Conservation (phyloP, 2,888 invertebrate genomes). For the Molanna angustata region DNA sequence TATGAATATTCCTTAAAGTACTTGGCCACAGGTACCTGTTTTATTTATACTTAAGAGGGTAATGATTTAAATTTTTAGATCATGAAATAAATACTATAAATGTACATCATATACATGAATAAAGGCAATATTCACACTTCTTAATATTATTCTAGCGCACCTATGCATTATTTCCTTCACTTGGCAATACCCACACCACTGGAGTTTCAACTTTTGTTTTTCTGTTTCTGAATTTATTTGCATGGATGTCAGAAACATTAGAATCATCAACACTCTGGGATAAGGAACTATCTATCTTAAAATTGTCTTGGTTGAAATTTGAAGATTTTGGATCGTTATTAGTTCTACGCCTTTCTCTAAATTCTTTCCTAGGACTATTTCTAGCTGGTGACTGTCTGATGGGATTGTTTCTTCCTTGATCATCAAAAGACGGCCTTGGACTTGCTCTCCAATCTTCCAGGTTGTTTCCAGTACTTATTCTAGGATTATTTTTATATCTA, state of each 20-base stretch:
- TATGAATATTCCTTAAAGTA: too few relatives aligned
- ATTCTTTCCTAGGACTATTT: conserved; percentile 7
- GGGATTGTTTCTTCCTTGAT: conserved; percentile 3
- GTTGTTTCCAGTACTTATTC: neutral
- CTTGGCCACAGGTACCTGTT: too few relatives aligned
- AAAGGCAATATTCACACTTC: too few relatives aligned
- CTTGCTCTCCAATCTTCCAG: conserved; percentile 23
- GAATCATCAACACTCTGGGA: too few relatives aligned
- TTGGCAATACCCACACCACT: conserved; percentile 38
- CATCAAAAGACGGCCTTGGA: conserved; percentile 12
- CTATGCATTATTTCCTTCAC: conserved; percentile 6
- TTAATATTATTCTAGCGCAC: too few relatives aligned
- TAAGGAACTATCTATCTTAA: too few relatives aligned
- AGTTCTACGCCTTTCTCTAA: conserved; percentile 11
- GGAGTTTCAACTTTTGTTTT: conserved; percentile 38
- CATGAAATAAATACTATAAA: too few relatives aligned
- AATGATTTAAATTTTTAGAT: too few relatives aligned
- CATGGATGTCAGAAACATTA: neutral
- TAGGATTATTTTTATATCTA: conserved; percentile 14
- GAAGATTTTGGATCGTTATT: too few relatives aligned
- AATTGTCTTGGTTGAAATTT: too few relatives aligned
- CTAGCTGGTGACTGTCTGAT: conserved; percentile 12
- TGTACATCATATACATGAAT: too few relatives aligned
- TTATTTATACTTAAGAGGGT: too few relatives aligned
- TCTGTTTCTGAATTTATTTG: conserved; percentile 10